Conservation (phyloP, 2,113 vertebrate species). For the Heterochromis multidens region DNA sequence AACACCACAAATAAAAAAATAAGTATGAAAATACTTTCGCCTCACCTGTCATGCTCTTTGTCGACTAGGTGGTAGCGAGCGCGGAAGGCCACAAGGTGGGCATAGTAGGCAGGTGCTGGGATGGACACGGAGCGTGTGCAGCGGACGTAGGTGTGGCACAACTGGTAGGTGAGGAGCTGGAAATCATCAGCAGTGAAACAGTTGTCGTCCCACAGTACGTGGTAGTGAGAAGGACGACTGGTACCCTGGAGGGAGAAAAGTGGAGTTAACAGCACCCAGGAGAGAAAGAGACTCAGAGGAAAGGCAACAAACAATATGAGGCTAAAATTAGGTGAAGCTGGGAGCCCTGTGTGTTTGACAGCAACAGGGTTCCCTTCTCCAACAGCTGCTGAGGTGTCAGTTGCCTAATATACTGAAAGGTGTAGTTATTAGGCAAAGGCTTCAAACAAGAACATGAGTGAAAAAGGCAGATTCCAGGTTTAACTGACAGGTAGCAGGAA, state of each 20-base stretch:
- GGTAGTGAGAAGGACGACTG: slow-evolving; percentile 95
- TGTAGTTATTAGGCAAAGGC: neutral
- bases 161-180: slow-evolving; percentile 97
- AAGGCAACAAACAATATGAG: neutral
- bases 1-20: neutral
- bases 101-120: slow-evolving; percentile 95
- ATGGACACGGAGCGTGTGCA: slow-evolving; percentile 97
- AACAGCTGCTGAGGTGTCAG: neutral
- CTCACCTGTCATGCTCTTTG: slow-evolving; percentile 97
- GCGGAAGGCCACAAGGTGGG: slow-evolving; percentile 94
- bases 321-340: neutral
- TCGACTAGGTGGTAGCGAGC: slow-evolving; percentile 96
- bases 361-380: neutral
- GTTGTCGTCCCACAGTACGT: slow-evolving; percentile 97
- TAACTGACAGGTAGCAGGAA: neutral
- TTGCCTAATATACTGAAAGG: neutral
- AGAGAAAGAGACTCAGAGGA: neutral
- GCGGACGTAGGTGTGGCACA: slow-evolving; percentile 97
- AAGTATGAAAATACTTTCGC: neutral
- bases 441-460: neutral
- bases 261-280: neutral
- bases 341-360: neutral
- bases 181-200: slow-evolving; percentile 96
- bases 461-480: neutral
- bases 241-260: slow-evolving; percentile 79